A percentile compares a stretch with the other conserved stretches of the same genome.
These are phyloP conservation scores for Helicoverpa zea DNA, from an alignment of 1,140 invertebrate genomes.

Conservation along the genomic window DNA sequence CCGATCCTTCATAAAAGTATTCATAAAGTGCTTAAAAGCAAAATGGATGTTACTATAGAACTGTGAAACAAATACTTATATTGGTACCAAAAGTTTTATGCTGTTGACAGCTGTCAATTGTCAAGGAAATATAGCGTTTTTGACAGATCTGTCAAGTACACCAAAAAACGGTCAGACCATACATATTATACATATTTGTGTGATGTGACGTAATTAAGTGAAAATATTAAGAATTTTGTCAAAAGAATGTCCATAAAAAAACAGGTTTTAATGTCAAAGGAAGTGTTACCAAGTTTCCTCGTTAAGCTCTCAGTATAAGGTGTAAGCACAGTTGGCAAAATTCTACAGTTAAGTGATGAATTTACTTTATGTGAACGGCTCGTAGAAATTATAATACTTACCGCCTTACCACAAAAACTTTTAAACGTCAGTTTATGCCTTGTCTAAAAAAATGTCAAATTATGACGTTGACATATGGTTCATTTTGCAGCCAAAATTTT, in stretches of 20 bases:
- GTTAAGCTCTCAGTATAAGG: slow-evolving; percentile 10
- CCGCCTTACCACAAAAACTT: too few species aligned
- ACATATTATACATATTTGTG: not conserved
- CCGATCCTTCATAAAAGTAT: not conserved
- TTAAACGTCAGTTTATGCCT: too few species aligned
- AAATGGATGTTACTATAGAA: not conserved
- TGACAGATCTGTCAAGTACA: too few species aligned
- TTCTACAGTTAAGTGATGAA: slow-evolving; percentile 1
- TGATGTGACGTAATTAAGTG: not conserved
- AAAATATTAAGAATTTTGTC: slow-evolving; percentile 14
- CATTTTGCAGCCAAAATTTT: too few species aligned
- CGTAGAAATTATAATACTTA: slow-evolving; percentile 9
- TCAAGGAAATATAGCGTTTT: too few species aligned
- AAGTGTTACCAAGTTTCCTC: slow-evolving; percentile 24
- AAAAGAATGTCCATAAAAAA: slow-evolving; percentile 26
- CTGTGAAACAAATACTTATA: not conserved
- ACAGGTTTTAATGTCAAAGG: slow-evolving; percentile 7
- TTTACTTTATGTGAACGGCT: slow-evolving; percentile 17
- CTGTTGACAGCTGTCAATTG: too few species aligned
- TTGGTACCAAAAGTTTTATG: too few species aligned
- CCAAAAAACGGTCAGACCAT: too few species aligned
- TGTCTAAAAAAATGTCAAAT: too few species aligned
- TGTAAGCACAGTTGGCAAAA: slow-evolving; percentile 33
- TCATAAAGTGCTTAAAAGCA: not conserved
- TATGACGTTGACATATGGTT: too few species aligned